Evolutionary conservation across 1,140 invertebrate genomes (phyloP).

Genomic region (Cotesia chilonis): DNA sequence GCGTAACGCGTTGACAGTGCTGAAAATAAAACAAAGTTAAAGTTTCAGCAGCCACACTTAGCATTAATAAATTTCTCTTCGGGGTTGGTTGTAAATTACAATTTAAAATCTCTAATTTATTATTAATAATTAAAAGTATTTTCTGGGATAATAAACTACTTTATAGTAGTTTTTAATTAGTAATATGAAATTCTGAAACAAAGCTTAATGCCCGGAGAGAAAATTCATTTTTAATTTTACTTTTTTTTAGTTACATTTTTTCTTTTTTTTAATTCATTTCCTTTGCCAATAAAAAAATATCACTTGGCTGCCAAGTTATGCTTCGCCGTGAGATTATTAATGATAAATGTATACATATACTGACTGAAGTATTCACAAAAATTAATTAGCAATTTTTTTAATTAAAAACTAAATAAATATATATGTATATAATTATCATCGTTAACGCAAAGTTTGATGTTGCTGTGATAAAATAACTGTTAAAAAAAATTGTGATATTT

Average conservation of each 20-base stretch:
- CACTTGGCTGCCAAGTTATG: slow-evolving; percentile 37
- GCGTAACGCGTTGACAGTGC: too few species aligned
- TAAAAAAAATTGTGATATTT: slow-evolving; percentile 41
- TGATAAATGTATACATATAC: neutral
- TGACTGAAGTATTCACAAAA: neutral
- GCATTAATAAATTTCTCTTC: neutral
- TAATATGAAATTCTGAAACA: slow-evolving; percentile 26
- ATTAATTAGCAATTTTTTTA: too few species aligned
- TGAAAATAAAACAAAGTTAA: neutral
- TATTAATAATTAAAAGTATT: neutral
- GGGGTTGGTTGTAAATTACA: neutral
- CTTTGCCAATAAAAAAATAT: slow-evolving; percentile 28
- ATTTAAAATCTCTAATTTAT: neutral
- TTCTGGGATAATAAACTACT: neutral
- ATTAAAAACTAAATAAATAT: too few species aligned
- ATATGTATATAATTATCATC: slow-evolving; percentile 24
- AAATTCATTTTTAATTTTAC: slow-evolving; percentile 53
- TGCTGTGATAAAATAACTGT: slow-evolving; percentile 51
- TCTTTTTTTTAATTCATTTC: neutral
- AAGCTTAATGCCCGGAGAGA: slow-evolving; percentile 34
- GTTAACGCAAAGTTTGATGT: slow-evolving; percentile 58
- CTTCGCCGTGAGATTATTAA: slow-evolving; percentile 24
- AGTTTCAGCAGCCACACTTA: neutral
- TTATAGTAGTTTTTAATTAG: neutral
- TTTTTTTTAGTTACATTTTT: slow-evolving; percentile 24